Evolutionary conservation across 1,140 invertebrate species (phyloP).

Genomic region (Pissodes strobi): DNA sequence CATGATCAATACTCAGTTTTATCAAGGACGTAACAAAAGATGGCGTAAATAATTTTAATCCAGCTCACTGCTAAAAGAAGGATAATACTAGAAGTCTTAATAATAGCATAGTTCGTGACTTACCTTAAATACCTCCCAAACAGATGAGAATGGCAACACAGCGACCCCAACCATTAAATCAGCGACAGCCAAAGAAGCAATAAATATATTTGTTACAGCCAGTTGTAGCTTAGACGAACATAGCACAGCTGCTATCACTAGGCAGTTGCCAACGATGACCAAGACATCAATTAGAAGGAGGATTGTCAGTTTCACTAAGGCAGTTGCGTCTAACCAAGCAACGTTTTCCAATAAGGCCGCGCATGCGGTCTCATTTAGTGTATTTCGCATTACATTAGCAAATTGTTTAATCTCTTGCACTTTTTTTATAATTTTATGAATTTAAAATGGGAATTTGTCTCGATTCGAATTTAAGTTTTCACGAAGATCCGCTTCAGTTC

Average conservation of each 20-base stretch:
- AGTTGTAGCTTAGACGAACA: constrained; percentile 79
- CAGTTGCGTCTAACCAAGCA: constrained; percentile 75
- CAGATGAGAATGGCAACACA: constrained; percentile 89
- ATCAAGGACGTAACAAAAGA: too few species aligned
- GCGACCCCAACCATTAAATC: constrained; percentile 89
- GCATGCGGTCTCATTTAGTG: constrained; percentile 75
- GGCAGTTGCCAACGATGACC: constrained; percentile 85
- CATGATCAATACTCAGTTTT: too few species aligned
- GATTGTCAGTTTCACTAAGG: constrained; percentile 74
- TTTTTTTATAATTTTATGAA: too few species aligned
- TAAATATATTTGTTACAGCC: constrained; percentile 94
- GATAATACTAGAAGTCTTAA: too few species aligned
- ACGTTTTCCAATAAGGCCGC: constrained; percentile 74
- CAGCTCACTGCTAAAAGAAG: too few species aligned
- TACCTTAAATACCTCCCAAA: constrained; percentile 87
- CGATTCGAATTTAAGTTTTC: too few species aligned
- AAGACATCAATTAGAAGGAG: constrained; percentile 82
- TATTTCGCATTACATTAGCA: constrained; percentile 48
- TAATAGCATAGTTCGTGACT: too few species aligned
- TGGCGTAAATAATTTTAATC: too few species aligned
- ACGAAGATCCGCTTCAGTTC: too few species aligned
- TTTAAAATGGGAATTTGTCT: too few species aligned
- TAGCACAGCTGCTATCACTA: constrained; percentile 91
- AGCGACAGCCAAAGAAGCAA: constrained; percentile 89
- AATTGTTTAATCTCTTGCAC: background rate